Percentiles rank a stretch among this genome's conserved stretches.
Evolutionary conservation across 2,888 invertebrate species (phyloP).

Genomic region (Odontocolon sp.): DNA sequence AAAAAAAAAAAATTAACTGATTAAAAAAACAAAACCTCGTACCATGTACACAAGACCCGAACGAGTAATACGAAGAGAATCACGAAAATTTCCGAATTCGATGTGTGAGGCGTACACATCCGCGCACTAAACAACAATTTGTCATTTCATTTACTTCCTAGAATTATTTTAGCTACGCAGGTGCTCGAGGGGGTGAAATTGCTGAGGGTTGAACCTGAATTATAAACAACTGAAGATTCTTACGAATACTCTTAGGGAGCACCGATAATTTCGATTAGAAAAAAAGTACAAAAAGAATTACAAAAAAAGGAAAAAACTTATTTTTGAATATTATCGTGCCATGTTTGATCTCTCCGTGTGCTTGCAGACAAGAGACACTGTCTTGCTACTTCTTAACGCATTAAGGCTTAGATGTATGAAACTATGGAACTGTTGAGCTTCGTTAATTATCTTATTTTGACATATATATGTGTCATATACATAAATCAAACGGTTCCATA

Average conservation of each 20-base stretch:
- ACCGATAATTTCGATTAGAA: not conserved
- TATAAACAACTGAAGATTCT: not conserved
- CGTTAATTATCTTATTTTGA: not conserved
- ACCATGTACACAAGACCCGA: too few relatives aligned
- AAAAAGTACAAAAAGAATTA: conserved; percentile 10
- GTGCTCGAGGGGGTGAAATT: conserved; percentile 5
- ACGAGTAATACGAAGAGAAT: too few relatives aligned
- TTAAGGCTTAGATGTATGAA: conserved; percentile 52
- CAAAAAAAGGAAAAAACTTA: conserved; percentile 12
- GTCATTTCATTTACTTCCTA: not conserved
- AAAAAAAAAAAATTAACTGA: too few relatives aligned
- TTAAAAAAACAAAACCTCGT: too few relatives aligned
- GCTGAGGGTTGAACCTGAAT: not conserved
- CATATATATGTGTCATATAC: not conserved
- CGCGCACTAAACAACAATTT: not conserved
- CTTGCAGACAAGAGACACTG: conserved; percentile 77
- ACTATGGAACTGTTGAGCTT: conserved; percentile 61
- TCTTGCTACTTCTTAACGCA: conserved; percentile 59
- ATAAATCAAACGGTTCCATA: conserved; percentile 67
- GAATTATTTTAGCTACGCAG: conserved; percentile 10
- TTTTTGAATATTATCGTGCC: conserved; percentile 59
- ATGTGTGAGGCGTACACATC: not conserved
- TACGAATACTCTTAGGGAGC: too few relatives aligned
- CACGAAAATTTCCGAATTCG: not conserved
- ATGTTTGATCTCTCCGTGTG: conserved; percentile 77